Conservation (phyloP, 92 coral and sea anemone genomes). For the Montipora capitata region DNA sequence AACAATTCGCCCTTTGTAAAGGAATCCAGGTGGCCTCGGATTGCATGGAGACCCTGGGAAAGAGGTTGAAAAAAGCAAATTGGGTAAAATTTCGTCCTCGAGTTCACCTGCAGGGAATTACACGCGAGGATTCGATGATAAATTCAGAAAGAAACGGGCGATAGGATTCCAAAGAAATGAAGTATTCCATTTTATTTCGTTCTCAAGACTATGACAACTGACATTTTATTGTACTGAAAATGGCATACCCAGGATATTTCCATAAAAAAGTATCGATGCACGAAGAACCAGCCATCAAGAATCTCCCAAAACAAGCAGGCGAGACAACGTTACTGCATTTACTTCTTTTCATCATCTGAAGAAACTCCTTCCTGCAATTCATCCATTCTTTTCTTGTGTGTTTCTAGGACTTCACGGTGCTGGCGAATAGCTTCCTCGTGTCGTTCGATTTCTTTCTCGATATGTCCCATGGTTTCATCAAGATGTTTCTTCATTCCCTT, state of each 20-base stretch:
- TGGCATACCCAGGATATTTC: neutral
- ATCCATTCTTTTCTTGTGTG: constrained; percentile 76
- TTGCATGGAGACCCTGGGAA: no score
- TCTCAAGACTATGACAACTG: neutral
- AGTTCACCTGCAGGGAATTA: no score
- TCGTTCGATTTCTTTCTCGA: constrained; percentile 85
- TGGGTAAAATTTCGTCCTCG: no score
- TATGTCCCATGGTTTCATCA: constrained; percentile 73
- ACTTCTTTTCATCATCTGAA: constrained; percentile 12
- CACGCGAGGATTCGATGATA: no score
- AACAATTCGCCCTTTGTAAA: no score
- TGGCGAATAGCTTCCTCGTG: constrained; percentile 90
- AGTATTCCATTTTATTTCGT: constrained; percentile 14
- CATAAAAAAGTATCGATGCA: no score
- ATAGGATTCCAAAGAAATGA: neutral
- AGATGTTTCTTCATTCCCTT: constrained; percentile 85
- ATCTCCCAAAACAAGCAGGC: neutral
- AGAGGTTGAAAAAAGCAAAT: no score
- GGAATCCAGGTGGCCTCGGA: no score
- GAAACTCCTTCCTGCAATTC: constrained; percentile 29
- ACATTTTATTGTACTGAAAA: neutral
- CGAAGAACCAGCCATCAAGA: neutral
- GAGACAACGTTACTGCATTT: neutral
- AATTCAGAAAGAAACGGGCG: no score
- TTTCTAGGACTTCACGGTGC: constrained; percentile 84